Percentiles rank a stretch among this genome's conserved stretches.
phyloP scores from a whole-genome alignment of 2,797 vertebrate genomes.

The Onychomys arenicola region DNA sequence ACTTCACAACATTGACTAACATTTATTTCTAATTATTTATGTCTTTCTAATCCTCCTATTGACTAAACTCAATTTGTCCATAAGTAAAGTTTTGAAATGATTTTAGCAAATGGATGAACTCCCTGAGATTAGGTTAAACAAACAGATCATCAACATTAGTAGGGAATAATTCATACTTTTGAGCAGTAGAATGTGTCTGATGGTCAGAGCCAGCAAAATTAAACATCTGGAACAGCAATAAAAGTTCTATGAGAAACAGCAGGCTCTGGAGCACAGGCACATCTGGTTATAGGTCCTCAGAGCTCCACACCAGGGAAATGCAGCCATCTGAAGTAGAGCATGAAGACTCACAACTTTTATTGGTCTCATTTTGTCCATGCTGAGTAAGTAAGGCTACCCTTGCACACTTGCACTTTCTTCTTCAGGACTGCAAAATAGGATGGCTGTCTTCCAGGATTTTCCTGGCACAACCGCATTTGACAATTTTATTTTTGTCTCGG shows the following conservation, averaged over 20 bases:
- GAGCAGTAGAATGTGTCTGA: background rate
- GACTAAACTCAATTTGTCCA: background rate
- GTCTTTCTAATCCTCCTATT: background rate
- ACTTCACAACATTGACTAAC: background rate
- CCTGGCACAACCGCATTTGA: constrained; percentile 79
- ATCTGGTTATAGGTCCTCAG: constrained; percentile 83
- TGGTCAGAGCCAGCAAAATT: constrained; percentile 37
- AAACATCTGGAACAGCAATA: constrained; percentile 65
- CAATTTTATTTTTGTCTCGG: constrained; percentile 83
- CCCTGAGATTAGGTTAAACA: background rate
- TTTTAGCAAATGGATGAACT: background rate
- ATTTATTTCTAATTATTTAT: background rate
- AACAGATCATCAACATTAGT: background rate
- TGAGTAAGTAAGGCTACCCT: constrained; percentile 85
- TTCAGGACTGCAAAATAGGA: constrained; percentile 89
- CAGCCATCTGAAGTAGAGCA: constrained; percentile 88
- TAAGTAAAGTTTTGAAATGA: background rate
- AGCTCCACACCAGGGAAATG: constrained; percentile 56
- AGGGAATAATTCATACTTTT: background rate
- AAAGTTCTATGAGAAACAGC: constrained; percentile 66
- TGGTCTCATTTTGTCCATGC: constrained; percentile 83
- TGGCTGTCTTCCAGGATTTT: constrained; percentile 90
- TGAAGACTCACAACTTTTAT: constrained; percentile 82
- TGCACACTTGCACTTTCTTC: constrained; percentile 87
- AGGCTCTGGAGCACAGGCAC: constrained; percentile 78